Evolutionary conservation across 2,888 invertebrate genomes (phyloP).

Genomic region (Gnatocerus cornutus): DNA sequence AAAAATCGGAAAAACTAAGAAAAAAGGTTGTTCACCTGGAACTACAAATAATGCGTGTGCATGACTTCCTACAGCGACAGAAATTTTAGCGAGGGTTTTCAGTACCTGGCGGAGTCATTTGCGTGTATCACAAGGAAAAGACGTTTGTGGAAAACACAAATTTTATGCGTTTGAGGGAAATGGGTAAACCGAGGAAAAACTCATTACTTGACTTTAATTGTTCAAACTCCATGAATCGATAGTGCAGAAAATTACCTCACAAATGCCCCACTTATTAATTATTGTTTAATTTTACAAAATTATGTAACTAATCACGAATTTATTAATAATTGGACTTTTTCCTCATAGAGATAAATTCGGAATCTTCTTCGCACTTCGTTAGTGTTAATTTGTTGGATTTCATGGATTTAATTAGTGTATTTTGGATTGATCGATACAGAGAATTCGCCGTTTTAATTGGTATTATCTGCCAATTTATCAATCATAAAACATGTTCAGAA

Average conservation of each 20-base stretch:
- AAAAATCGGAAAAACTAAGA: constrained; percentile 14
- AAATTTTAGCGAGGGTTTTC: constrained; percentile 36
- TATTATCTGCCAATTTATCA: constrained; percentile 19
- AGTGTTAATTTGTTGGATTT: neutral
- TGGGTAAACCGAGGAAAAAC: constrained; percentile 21
- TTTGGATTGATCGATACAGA: neutral
- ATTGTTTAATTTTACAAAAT: too few species aligned
- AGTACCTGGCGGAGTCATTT: constrained; percentile 50
- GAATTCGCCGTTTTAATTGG: neutral
- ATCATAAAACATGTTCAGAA: constrained; percentile 30
- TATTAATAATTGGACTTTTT: constrained; percentile 13
- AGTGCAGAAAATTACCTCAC: neutral
- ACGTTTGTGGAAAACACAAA: constrained; percentile 39
- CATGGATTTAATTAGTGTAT: neutral
- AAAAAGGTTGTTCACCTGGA: constrained; percentile 32
- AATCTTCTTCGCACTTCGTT: constrained; percentile 7
- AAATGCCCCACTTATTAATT: neutral
- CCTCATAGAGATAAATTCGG: constrained; percentile 14
- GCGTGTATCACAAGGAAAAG: constrained; percentile 42
- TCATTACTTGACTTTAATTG: constrained; percentile 38
- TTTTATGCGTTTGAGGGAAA: constrained; percentile 45
- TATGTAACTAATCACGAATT: constrained; percentile 4
- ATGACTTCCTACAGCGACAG: constrained; percentile 36
- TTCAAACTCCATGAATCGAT: too few species aligned
- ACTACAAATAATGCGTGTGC: constrained; percentile 27